A percentile compares a stretch with the other conserved stretches of the same genome.
Conservation (phyloP, 1,140 invertebrate species). For the Trichomalopsis sarcophagae region DNA sequence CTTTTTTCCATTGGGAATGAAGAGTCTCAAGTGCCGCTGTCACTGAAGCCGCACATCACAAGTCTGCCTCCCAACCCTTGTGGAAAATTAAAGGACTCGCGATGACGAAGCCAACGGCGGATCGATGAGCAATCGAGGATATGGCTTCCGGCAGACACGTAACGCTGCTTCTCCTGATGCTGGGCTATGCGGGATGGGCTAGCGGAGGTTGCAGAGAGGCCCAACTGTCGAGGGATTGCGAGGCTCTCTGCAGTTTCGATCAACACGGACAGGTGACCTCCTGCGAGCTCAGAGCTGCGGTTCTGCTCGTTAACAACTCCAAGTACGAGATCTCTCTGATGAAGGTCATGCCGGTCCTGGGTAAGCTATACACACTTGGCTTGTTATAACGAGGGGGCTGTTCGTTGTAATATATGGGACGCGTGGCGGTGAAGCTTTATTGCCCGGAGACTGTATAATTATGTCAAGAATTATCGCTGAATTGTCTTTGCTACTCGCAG, state of each 20-base stretch:
- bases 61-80: background rate
- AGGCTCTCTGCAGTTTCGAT: slow-evolving; percentile 59
- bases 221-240: slow-evolving; percentile 63
- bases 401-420: background rate
- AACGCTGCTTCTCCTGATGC: slow-evolving; percentile 41
- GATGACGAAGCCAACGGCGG: background rate
- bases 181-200: slow-evolving; percentile 44
- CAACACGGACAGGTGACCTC: slow-evolving; percentile 46
- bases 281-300: slow-evolving; percentile 66
- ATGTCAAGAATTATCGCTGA: background rate
- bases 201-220: slow-evolving; percentile 60
- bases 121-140: background rate
- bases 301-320: slow-evolving; percentile 63
- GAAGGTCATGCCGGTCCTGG: slow-evolving; percentile 67
- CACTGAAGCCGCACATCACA: background rate
- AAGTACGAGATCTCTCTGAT: slow-evolving; percentile 64
- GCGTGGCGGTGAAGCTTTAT: background rate
- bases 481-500: no score
- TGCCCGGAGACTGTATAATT: background rate
- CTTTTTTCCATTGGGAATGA: background rate
- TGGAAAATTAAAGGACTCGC: background rate
- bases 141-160: background rate
- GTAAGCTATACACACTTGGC: slow-evolving; percentile 54
- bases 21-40: background rate
- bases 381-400: no score